Base-by-base conservation (phyloP, 2,888 invertebrate genomes). In the Meganola albula region DNA sequence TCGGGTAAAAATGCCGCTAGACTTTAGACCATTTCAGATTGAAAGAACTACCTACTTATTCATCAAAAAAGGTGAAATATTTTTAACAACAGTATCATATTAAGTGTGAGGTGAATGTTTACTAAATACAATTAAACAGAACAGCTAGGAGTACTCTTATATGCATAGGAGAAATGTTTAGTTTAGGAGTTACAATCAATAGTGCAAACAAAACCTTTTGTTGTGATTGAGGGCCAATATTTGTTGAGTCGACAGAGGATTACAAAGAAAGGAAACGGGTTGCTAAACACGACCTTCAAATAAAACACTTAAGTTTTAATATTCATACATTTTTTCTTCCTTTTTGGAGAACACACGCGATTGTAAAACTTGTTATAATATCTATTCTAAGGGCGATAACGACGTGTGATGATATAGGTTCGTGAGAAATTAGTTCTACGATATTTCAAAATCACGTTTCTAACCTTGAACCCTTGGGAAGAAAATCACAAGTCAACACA, bases 381-480 rank as follows among this genome's bases (percentile, higher is more conserved):
- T 26, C 1, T 9, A 49, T n/a, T n/a, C n/a, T 63, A 68, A 45
- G 21, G 21, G 22, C 20, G 34, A 40, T 31, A 44, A 10, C 35
- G 24, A 52, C 31, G 31, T 41, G 33, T 34, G 20, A 33, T 26
- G 33, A 22, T 39, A 40, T 50, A 43, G 45, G 47, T 57, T 73
- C 82, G 83, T 83, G 83, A 78, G 80, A 83, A 77, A 78, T 79
- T 73, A 72, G 63, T 77, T 80, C 79, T 77, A 79, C 73, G 73
- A 77, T 78, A 77, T 76, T 79, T 75, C 64, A 60, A 73, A 74
- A 77, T 78, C 77, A 80, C 75, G 79, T 74, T 70, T 58, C 56
- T 73, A 75, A 76, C 79, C 79, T 78, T 83, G 77, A 80, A 76
- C 74, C 68, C 63, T 56, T 64, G 73, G 62, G 68, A 67, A 74